Evolutionary conservation across 2,888 invertebrate genomes (phyloP), one percentile per base, ranked within the genome.

Genomic region (Cancer borealis): DNA sequence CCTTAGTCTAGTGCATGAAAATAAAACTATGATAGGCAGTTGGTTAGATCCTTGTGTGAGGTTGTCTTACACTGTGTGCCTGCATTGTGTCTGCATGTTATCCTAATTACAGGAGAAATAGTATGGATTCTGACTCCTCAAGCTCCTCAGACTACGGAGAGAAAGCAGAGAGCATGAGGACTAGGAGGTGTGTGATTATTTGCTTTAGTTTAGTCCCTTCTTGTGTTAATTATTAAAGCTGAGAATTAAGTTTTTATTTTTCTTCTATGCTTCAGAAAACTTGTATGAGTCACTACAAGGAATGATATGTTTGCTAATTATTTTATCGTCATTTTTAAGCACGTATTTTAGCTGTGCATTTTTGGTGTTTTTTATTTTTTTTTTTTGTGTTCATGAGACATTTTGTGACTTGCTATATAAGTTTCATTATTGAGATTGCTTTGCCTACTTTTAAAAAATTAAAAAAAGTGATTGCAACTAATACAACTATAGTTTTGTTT

Each of bases 61-160:
- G 84, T 39, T 1, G 3, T 30, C 84, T 39, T 39, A 39, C n/a
- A n/a, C 39, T 84, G 84, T 84, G 30, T 39, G 39, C 10, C 39
- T 84, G 84, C 30, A 5, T 84, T 49, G 73, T 39, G 30, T 88
- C 88, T 93, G 89, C 88, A 93, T 90, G 88, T 46, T 92, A 12
- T 26, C 91, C 87, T 39, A 66, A 39, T 93, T 88, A 66, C 93
- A 93, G 93, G 91, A 91, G 91, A 91, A 91, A 60, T 90, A 87
- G 91, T 87, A 91, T 88, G 26, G 91, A 87, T 6, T 93, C 91
- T 46, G 93, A 93, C 17, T 87, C 91, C 49, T 91, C 91, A 87
- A 91, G 60, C 30, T 92, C 92, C 39, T 92, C 92, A 26, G 91
- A 91, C 21, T 54, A 91, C 3, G 87, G n/a, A 21, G 93, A 93